Evolutionary conservation across 2,888 invertebrate species (phyloP).

Genomic region (Falcaria lacertinaria): DNA sequence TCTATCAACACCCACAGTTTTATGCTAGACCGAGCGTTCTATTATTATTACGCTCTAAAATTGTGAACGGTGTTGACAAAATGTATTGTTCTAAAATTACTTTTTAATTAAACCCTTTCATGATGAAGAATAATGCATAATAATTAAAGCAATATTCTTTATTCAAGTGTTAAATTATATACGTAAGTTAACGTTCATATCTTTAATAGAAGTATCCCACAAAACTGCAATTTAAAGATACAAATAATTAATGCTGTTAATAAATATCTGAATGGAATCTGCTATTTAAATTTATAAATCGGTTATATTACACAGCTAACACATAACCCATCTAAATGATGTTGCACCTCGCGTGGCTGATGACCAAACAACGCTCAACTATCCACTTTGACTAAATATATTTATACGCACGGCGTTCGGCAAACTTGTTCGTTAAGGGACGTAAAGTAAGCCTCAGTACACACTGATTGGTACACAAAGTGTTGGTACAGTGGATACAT

Average conservation of each 20-base stretch:
- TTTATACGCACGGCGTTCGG: background rate
- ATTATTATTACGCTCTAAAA: background rate
- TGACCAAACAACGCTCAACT: background rate
- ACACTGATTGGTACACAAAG: background rate
- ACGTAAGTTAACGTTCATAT: too few species aligned
- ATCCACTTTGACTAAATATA: background rate
- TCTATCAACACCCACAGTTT: constrained; percentile 6
- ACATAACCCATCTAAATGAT: background rate
- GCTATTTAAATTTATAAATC: too few species aligned
- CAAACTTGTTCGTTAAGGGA: constrained; percentile 1
- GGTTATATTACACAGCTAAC: background rate
- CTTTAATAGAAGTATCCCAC: too few species aligned
- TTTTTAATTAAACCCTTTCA: background rate
- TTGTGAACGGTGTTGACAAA: background rate
- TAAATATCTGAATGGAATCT: too few species aligned
- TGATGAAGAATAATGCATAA: background rate
- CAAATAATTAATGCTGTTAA: too few species aligned
- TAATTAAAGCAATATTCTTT: background rate
- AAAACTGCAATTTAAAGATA: too few species aligned
- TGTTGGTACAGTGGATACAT: background rate
- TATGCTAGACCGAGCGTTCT: background rate
- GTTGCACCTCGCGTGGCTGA: background rate
- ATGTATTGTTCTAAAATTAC: background rate
- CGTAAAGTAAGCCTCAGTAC: background rate
- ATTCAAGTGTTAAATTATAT: background rate